Percentiles rank a stretch among this genome's conserved stretches.
Evolutionary conservation across 2,888 invertebrate genomes (phyloP).

Genomic region (Plebejus anna): DNA sequence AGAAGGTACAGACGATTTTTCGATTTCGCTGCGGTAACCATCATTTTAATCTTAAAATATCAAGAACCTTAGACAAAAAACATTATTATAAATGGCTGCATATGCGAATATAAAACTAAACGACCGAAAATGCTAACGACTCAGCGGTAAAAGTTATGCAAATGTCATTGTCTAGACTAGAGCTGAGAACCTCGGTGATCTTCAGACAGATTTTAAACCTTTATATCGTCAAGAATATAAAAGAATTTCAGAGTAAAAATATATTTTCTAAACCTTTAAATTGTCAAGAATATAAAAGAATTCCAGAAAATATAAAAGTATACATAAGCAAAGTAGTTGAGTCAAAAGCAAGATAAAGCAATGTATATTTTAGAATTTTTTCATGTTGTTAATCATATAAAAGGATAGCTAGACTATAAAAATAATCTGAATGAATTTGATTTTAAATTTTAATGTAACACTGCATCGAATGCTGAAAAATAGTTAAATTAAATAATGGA

Average conservation of each 20-base stretch:
- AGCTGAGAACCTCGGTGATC: not conserved
- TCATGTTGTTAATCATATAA: not conserved
- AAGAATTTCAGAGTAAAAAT: not conserved
- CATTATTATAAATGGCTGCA: not conserved
- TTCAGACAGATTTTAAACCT: conserved; percentile 2
- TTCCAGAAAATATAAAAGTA: not conserved
- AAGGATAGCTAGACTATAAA: not conserved
- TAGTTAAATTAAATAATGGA: no score
- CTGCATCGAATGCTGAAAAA: no score
- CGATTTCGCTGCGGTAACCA: no score
- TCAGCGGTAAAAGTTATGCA: not conserved
- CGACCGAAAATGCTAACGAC: not conserved
- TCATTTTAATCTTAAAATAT: no score
- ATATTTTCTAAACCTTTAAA: not conserved
- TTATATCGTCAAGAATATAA: conserved; percentile 7
- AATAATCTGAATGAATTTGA: not conserved
- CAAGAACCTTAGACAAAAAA: not conserved
- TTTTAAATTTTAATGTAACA: no score
- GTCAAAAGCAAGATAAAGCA: not conserved
- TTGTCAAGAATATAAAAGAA: conserved; percentile 15
- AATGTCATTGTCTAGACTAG: conserved; percentile 21
- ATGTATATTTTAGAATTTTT: not conserved
- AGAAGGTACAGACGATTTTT: no score
- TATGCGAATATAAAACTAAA: conserved; percentile 6
- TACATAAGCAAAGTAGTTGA: not conserved